These are phyloP conservation scores for Aegithalos caudatus DNA, from an alignment of 2,113 vertebrate genomes.

Conservation along the genomic window DNA sequence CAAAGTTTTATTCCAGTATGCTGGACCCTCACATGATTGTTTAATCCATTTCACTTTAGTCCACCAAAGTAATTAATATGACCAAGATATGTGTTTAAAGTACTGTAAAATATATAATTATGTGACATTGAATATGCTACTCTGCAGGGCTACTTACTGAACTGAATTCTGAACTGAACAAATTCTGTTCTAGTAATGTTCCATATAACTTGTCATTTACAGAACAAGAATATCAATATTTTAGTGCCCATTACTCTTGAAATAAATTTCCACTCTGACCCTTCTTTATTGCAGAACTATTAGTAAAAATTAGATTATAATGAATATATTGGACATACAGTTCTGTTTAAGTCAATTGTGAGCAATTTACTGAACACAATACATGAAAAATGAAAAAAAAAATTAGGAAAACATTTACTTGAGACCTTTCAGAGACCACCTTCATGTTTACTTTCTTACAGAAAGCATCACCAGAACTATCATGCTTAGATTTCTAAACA, in stretches of 20 bases:
- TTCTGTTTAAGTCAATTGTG: neutral
- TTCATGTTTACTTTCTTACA: neutral
- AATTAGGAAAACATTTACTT: neutral
- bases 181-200: neutral
- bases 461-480: neutral
- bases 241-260: neutral
- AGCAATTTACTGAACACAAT: neutral
- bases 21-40: neutral
- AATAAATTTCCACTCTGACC: neutral
- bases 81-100: neutral
- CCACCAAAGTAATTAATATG: slow-evolving; percentile 5
- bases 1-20: neutral
- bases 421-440: neutral
- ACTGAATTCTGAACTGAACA: no score
- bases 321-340: neutral
- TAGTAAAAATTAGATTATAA: neutral
- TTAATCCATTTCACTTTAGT: neutral
- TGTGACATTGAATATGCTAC: neutral
- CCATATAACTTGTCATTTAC: neutral
- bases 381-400: neutral
- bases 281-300: neutral
- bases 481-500: neutral
- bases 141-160: neutral
- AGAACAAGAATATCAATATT: neutral
- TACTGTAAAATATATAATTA: neutral